A percentile compares a stretch with the other conserved stretches of the same genome.
Evolutionary conservation across 2,888 invertebrate species (phyloP).

Genomic region (Luperina nickerlii): DNA sequence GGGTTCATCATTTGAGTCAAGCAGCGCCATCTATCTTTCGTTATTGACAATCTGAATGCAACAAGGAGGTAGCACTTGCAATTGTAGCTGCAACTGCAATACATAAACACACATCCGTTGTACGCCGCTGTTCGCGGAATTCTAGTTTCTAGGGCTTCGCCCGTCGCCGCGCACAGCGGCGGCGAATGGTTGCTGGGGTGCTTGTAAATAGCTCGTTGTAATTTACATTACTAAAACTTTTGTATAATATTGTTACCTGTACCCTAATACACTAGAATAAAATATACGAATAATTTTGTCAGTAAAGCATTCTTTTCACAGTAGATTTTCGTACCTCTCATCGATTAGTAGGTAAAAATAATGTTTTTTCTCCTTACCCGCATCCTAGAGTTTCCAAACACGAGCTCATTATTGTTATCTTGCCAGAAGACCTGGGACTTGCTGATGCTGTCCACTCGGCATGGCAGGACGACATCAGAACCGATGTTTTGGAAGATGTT

Average conservation of each 20-base stretch:
- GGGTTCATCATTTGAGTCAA: not conserved
- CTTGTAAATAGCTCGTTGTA: not conserved
- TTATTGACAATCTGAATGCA: not conserved
- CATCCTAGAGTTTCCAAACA: slow-evolving; percentile 86
- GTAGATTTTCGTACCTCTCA: not conserved
- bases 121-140: too few species aligned
- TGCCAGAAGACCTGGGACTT: slow-evolving; percentile 92
- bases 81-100: too few species aligned
- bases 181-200: too few species aligned
- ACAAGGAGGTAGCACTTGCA: not conserved
- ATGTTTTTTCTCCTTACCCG: slow-evolving; percentile 76
- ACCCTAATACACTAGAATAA: not conserved
- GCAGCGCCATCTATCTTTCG: slow-evolving; percentile 37
- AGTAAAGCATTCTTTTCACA: not conserved
- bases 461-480: slow-evolving; percentile 92
- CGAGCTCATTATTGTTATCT: slow-evolving; percentile 89
- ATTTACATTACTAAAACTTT: not conserved
- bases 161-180: too few species aligned
- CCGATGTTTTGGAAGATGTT: slow-evolving; percentile 90
- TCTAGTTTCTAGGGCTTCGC: too few species aligned
- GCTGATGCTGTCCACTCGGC: slow-evolving; percentile 92
- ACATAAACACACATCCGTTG: too few species aligned
- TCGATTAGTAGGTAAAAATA: not conserved
- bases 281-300: not conserved
- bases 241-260: not conserved